Evolutionary conservation across 2,797 vertebrate genomes (phyloP).

Genomic region (Pterois miles): DNA sequence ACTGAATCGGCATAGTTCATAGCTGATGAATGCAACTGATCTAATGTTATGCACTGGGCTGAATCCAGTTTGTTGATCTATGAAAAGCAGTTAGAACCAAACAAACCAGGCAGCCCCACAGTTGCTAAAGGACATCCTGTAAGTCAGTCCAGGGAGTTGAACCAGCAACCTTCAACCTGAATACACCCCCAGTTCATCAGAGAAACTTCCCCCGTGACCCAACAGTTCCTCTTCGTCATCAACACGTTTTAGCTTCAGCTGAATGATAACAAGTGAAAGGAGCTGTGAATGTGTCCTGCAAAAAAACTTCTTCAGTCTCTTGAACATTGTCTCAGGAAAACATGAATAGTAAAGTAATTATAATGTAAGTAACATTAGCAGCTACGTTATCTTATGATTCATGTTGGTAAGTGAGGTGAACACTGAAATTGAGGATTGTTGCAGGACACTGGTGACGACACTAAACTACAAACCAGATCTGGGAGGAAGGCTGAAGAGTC

Average conservation of each 20-base stretch:
- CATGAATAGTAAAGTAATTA: neutral
- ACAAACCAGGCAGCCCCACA: neutral
- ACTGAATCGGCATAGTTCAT: neutral
- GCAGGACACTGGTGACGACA: conserved; percentile 41
- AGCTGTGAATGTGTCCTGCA: conserved; percentile 52
- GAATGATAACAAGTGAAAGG: neutral
- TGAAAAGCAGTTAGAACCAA: neutral
- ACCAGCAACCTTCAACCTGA: conserved; percentile 14
- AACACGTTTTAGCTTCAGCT: neutral
- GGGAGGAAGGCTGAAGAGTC: conserved; percentile 30
- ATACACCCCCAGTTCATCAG: conserved; percentile 41
- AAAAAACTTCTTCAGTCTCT: neutral
- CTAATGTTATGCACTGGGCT: neutral
- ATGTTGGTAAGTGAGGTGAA: neutral
- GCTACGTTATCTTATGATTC: neutral
- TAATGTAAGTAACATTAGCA: neutral
- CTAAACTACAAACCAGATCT: conserved; percentile 37
- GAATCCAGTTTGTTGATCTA: neutral
- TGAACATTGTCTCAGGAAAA: too few relatives aligned
- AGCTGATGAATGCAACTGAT: neutral
- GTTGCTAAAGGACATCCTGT: neutral
- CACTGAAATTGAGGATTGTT: conserved; percentile 15
- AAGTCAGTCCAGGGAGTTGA: neutral
- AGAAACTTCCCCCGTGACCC: neutral
- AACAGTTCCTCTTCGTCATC: neutral